Base-by-base conservation (phyloP, 2,113 vertebrate species). In the Grantiella picta region DNA sequence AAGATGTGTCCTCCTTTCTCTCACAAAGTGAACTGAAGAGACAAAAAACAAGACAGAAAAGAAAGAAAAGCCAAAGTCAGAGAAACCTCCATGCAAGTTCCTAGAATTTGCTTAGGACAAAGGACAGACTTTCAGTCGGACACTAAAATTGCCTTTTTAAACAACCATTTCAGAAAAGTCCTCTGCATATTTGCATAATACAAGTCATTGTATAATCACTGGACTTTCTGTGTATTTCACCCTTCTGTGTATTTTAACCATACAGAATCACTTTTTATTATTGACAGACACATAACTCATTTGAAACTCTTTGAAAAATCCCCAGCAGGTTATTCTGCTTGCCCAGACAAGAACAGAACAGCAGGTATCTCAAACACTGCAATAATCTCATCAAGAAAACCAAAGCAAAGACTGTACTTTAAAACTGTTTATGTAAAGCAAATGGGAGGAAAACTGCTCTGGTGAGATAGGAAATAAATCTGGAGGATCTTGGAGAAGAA, bases 1-100 rank as follows among this genome's bases (percentile, higher is more conserved):
- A 94, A 97, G 84, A 95, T 95, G 92, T 82, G 79, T 96, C 95
- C 72, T 96, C 85, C 81, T 96, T 92, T 90, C 89, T 71, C 82
- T 93, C 68, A 68, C 83, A 96, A 91, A 90, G 68, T 71, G 60
- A 94, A 68, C 63, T 6, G 19, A 28, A 70, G 79, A 33, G 57
- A 82, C 38, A 64, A 75, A 59, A 35, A 16, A 25, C 4, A 22
- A 45, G 8, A 50, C 1, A 40, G 38, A 38, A 90, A 92, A 71
- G n/a, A 93, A 90, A 77, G 64, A 65, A 64, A 61, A 92, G 36
- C 8, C 36, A 50, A 96, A 91, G 82, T 75, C 76, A 88, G 40
- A 45, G 47, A 89, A 94, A 83, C 20, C 54, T 77, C 78, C 49
- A 83, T 69, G 42, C 61, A 71, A 59, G 35, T 89, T 79, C 42